phyloP scores from a whole-genome alignment of 2,888 invertebrate genomes.

The Ochropacha duplaris region DNA sequence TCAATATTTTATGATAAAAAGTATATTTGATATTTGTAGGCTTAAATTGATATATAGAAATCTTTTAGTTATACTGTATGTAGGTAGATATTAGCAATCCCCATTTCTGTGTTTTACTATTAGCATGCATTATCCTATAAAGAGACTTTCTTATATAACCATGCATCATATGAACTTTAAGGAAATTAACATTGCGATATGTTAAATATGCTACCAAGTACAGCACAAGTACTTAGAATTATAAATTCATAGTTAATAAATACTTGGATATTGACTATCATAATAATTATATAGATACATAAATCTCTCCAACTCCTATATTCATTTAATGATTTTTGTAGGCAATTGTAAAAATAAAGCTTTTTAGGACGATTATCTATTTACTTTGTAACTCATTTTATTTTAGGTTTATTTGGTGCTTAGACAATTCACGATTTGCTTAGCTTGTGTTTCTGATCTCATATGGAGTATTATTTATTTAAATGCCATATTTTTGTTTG shows the following conservation, averaged over 20 bases:
- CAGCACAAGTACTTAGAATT: background rate
- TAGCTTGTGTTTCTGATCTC: conserved; percentile 78
- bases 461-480: conserved; percentile 81
- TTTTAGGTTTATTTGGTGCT: conserved; percentile 63
- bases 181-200: background rate
- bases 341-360: background rate
- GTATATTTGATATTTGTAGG: conserved; percentile 55
- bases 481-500: conserved; percentile 78
- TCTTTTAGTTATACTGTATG: background rate
- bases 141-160: background rate
- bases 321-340: background rate
- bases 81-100: background rate
- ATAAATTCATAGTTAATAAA: background rate
- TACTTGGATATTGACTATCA: background rate
- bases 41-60: conserved; percentile 33
- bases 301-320: background rate
- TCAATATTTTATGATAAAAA: conserved; percentile 77
- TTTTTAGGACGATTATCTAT: conserved; percentile 2
- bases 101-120: background rate
- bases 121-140: background rate
- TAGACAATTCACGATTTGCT: conserved; percentile 55
- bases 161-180: background rate
- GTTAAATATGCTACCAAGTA: background rate
- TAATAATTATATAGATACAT: background rate
- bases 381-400: conserved; percentile 20